phyloP scores from a whole-genome alignment of 1,140 invertebrate genomes.

The Maniola jurtina region DNA sequence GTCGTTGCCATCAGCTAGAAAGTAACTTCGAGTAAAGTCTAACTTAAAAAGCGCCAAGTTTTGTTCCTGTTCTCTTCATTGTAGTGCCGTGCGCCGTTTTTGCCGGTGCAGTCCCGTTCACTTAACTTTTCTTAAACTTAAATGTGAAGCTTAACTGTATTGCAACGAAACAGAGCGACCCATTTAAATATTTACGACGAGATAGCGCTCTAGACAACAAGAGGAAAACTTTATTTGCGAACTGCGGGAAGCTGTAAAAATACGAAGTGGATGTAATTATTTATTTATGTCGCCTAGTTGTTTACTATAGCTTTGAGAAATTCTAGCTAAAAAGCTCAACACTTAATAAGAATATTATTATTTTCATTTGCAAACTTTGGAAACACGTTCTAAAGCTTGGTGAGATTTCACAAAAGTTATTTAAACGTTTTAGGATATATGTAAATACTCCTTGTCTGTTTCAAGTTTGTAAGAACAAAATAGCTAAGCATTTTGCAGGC shows the following conservation, averaged over 20 bases:
- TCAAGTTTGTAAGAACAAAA: no score
- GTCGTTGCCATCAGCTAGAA: no score
- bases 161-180: constrained; percentile 21
- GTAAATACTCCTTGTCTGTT: no score
- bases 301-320: background rate
- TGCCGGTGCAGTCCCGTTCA: constrained; percentile 30
- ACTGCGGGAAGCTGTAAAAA: constrained; percentile 12
- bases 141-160: constrained; percentile 28
- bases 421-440: no score
- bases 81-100: constrained; percentile 13
- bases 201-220: constrained; percentile 11
- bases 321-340: background rate
- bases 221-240: constrained; percentile 4
- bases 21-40: no score
- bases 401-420: background rate
- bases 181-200: constrained; percentile 31
- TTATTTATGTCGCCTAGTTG: background rate
- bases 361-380: no score
- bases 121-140: constrained; percentile 25
- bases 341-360: no score
- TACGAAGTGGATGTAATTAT: background rate
- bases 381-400: no score
- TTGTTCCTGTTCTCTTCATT: constrained; percentile 36
- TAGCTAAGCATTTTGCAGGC: no score
- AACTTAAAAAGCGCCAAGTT: constrained; percentile 1